Conservation (phyloP, 1,140 invertebrate genomes). For the Coenobita brevimanus region DNA sequence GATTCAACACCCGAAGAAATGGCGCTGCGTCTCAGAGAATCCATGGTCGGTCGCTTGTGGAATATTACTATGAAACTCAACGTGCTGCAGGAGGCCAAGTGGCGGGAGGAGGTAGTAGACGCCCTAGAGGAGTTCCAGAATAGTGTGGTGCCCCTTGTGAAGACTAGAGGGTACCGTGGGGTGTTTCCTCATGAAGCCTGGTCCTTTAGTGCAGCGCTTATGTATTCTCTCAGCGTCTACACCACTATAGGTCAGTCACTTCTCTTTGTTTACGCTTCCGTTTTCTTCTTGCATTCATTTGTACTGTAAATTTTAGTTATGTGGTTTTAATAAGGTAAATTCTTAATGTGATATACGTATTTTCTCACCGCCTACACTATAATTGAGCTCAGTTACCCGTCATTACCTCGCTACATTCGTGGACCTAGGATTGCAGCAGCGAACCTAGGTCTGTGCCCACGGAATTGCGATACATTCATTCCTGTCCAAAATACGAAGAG, state of each 20-base stretch:
- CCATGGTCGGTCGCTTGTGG: conserved; percentile 49
- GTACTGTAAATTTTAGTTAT: neutral
- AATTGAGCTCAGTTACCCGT: too few species aligned
- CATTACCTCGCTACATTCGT: too few species aligned
- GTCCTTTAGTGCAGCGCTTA: conserved; percentile 66
- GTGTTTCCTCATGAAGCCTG: conserved; percentile 54
- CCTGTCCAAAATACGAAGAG: too few species aligned
- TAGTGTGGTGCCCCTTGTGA: conserved; percentile 48
- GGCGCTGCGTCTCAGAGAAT: conserved; percentile 22
- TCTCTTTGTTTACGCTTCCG: neutral
- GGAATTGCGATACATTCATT: too few species aligned
- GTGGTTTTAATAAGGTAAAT: neutral
- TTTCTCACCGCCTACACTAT: too few species aligned
- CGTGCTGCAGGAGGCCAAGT: conserved; percentile 50
- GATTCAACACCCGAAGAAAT: conserved; percentile 40
- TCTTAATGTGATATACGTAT: too few species aligned
- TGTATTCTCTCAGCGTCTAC: conserved; percentile 69
- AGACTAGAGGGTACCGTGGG: conserved; percentile 55
- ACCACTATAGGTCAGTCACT: conserved; percentile 66
- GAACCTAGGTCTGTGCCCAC: too few species aligned
- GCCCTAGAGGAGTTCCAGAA: conserved; percentile 48
- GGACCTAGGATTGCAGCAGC: too few species aligned
- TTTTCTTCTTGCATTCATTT: neutral
- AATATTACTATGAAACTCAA: conserved; percentile 63
- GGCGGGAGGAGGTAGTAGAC: conserved; percentile 41